Evolutionary conservation across 2,888 invertebrate genomes (phyloP), one percentile per base, ranked within the genome.

Genomic region (Cyaniris semiargus): DNA sequence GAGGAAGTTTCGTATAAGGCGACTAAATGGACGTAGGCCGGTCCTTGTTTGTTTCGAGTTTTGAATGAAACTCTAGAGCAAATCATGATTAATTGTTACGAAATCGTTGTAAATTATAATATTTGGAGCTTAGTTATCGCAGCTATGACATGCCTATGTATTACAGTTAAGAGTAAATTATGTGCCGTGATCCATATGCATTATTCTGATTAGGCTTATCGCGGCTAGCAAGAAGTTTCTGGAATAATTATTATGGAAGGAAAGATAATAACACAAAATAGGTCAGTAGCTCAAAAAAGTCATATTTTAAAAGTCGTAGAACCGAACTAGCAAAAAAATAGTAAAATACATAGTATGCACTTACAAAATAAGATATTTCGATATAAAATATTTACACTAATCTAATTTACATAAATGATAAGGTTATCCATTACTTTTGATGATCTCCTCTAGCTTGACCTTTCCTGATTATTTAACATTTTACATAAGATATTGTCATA

Each of bases 1-100:
- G 53, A 48, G 74, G 74, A 53, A 74, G 74, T 74, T 74, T 74
- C 53, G 74, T 74, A 74, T 74, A 48, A 53, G 74, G 48, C 74
- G 21, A 53, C 48, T 74, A 48, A 74, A 74, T 53, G 44, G 44
- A 38, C 72, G 74, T 74, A 27, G 74, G 74, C 74, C 23, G 27
- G 74, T 53, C 74, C 74, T 53, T 15, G 74, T 74, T 74, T 74
- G 74, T 74, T 74, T 74, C 6, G 27, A 74, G 48, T 74, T 53
- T 53, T 74, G 74, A 74, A 74, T 48, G 38, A 74, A 48, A 5
- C 74, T 27, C 53, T 27, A 13, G 3, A 53, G 23, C 74, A 74
- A 74, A 74, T 53, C 53, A 74, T 74, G 53, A 74, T 74, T 53
- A 74, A 74, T 72, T 31, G 27, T 66, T 31, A 66, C 27, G 27